Evolutionary conservation across 2,888 invertebrate genomes (phyloP), one percentile per base, ranked within the genome.

Genomic region (Diplazon laetatorius): DNA sequence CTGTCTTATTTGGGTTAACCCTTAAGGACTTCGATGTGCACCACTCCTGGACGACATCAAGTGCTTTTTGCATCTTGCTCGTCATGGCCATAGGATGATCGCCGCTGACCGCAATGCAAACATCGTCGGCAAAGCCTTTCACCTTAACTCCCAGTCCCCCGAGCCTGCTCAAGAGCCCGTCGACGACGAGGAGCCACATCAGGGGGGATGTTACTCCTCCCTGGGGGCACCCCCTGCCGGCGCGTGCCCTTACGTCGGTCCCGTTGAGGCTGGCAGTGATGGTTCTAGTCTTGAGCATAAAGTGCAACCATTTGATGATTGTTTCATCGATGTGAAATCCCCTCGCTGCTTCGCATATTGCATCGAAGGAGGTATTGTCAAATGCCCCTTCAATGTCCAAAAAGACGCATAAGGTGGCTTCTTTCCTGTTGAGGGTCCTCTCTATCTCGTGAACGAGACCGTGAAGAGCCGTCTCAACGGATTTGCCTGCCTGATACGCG

Each of bases 401-500:
- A n/a, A n/a, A n/a, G n/a, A n/a, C n/a, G n/a, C n/a, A n/a, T n/a
- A n/a, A n/a, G n/a, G n/a, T 48, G 25, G 50, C 46, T 0, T 20
- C n/a, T n/a, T n/a, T n/a, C n/a, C n/a, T n/a, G n/a, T n/a, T n/a
- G n/a, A n/a, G n/a, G n/a, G n/a, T n/a, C n/a, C n/a, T n/a, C n/a
- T n/a, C n/a, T n/a, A n/a, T n/a, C n/a, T n/a, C n/a, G n/a, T n/a
- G n/a, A n/a, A n/a, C n/a, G n/a, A n/a, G n/a, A n/a, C n/a, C n/a
- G n/a, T n/a, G n/a, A n/a, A n/a, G n/a, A n/a, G 72, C 76, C 46
- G 76, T 80, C 16, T 81, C 80, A 9, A 76, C 72, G 10, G 82
- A 83, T 42, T 46, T 78, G 1, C 82, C 82, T 0, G 68, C 22
- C 44, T 72, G 69, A 22, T 84, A 84, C 0, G 84, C 84, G 70